Evolutionary conservation across 2,797 vertebrate genomes (phyloP).

Genomic region (Schizopygopsis malacanthus): DNA sequence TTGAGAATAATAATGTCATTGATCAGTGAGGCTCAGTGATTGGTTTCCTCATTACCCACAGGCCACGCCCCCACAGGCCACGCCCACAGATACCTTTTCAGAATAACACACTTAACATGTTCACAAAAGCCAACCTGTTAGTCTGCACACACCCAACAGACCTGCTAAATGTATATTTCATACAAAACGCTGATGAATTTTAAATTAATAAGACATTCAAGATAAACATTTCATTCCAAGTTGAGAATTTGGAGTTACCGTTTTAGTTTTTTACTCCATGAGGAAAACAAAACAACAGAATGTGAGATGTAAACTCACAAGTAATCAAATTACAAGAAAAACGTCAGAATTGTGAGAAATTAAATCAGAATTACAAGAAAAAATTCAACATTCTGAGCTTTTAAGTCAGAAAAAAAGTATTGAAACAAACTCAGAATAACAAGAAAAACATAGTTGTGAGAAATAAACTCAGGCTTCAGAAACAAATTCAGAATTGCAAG

Average conservation of each 20-base stretch:
- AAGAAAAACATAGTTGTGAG: too few species aligned
- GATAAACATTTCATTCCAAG: not conserved
- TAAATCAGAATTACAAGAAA: too few species aligned
- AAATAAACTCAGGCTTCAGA: too few species aligned
- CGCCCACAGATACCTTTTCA: not conserved
- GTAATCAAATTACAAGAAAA: too few species aligned
- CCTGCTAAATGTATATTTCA: not conserved
- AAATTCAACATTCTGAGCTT: too few species aligned
- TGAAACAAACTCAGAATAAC: too few species aligned
- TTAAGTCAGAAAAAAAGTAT: too few species aligned
- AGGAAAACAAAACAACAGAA: too few species aligned
- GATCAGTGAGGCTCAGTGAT: not conserved
- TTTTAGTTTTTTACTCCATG: too few species aligned
- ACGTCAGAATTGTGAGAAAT: too few species aligned
- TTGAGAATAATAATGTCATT: not conserved
- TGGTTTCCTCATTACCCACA: not conserved
- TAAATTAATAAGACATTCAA: not conserved
- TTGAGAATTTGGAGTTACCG: not conserved
- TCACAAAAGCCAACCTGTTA: not conserved
- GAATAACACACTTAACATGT: not conserved
- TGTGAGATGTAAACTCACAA: too few species aligned
- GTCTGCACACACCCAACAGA: not conserved
- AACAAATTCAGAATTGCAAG: too few species aligned
- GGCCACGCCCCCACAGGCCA: not conserved
- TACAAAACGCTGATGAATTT: not conserved